Percentiles rank a stretch among this genome's conserved stretches.
Evolutionary conservation across 2,797 vertebrate genomes (phyloP).

Genomic region (Sebastes glaucus): DNA sequence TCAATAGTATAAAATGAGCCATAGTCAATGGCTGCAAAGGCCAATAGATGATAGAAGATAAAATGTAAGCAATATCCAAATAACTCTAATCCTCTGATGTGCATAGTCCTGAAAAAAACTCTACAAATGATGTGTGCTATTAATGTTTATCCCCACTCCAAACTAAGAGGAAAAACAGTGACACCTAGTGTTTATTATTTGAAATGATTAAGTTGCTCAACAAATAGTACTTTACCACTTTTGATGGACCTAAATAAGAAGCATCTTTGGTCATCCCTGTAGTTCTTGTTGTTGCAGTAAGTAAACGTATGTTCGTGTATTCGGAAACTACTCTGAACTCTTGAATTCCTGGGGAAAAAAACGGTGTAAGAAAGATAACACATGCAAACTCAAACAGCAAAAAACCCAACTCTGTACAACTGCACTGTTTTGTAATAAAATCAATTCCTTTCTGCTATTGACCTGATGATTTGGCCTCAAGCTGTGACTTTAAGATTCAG

Average conservation of each 20-base stretch:
- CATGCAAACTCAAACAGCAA: constrained; percentile 23
- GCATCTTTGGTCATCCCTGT: constrained; percentile 61
- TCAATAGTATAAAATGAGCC: constrained; percentile 41
- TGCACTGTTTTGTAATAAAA: not conserved
- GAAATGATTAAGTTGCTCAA: not conserved
- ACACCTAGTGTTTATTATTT: constrained; percentile 43
- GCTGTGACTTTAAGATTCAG: constrained; percentile 2
- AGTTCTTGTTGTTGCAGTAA: not conserved
- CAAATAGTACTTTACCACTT: not conserved
- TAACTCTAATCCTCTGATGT: constrained; percentile 13
- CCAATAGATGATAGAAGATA: constrained; percentile 15
- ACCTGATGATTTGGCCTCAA: constrained; percentile 25
- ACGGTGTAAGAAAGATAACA: not conserved
- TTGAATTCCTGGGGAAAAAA: not conserved
- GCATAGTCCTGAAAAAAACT: constrained; percentile 9
- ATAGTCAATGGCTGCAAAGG: constrained; percentile 30
- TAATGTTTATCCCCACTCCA: not conserved
- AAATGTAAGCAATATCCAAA: not conserved
- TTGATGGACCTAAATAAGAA: constrained; percentile 13
- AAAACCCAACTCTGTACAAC: not conserved
- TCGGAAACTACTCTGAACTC: not conserved
- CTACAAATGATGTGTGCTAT: not conserved
- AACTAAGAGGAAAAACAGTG: constrained; percentile 30
- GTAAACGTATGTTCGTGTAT: not conserved
- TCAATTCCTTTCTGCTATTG: not conserved